A percentile compares a stretch with the other conserved stretches of the same genome.
Evolutionary conservation across 2,888 invertebrate genomes (phyloP).

Genomic region (Yponomeuta cagnagella): DNA sequence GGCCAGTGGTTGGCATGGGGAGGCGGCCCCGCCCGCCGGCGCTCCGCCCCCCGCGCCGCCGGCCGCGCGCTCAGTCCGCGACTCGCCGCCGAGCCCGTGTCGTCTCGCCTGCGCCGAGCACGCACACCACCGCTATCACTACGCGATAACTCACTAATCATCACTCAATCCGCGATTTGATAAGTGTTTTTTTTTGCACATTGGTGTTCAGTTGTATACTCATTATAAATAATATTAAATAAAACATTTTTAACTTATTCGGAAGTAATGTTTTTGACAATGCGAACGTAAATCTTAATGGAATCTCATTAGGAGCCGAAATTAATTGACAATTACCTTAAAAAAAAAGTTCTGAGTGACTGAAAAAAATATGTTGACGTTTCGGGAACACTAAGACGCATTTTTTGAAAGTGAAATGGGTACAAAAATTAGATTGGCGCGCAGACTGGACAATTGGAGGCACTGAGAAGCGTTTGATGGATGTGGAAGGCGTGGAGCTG

Average conservation of each 20-base stretch:
- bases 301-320: not conserved
- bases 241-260: not conserved
- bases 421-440: not conserved
- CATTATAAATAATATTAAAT: not conserved
- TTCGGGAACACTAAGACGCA: conserved; percentile 9
- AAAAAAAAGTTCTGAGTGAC: not conserved
- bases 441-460: conserved; percentile 10
- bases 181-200: not conserved
- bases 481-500: conserved; percentile 63
- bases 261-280: not conserved
- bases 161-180: not conserved
- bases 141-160: conserved; percentile 10
- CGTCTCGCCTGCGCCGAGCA: conserved; percentile 21
- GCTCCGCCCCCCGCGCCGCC: conserved; percentile 35
- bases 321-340: not conserved
- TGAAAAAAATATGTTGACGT: conserved; percentile 4
- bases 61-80: conserved; percentile 34
- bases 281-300: not conserved
- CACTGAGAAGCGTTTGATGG: conserved; percentile 50
- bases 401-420: conserved; percentile 9
- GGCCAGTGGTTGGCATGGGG: conserved; percentile 53
- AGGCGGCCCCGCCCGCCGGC: conserved; percentile 34
- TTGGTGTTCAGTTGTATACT: not conserved
- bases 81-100: conserved; percentile 21
- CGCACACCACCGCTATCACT: conserved; percentile 23